Conservation (phyloP, 1,140 invertebrate species). For the Hyposmocoma kahamanoa region DNA sequence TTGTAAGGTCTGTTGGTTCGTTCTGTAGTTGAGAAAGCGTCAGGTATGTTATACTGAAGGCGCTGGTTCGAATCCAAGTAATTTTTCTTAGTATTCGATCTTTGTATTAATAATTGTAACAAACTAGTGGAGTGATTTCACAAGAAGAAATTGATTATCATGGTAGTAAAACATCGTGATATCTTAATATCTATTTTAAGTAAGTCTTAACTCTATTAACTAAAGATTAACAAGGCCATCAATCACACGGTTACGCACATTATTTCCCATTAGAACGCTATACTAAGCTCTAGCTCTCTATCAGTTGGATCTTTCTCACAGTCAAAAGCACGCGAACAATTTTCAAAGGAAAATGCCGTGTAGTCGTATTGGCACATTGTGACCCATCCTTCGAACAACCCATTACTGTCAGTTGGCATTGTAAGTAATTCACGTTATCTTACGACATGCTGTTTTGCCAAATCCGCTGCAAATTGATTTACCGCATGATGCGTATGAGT, state of each 20-base stretch:
- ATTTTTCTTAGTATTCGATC: too few relatives aligned
- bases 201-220: not conserved
- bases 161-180: too few relatives aligned
- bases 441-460: constrained; percentile 12
- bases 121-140: too few relatives aligned
- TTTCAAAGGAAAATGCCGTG: not conserved
- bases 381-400: constrained; percentile 15
- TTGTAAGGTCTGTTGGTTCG: too few relatives aligned
- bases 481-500: constrained; percentile 1
- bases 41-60: too few relatives aligned
- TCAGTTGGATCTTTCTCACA: constrained; percentile 2
- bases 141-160: too few relatives aligned
- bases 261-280: not conserved
- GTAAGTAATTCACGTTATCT: constrained; percentile 20
- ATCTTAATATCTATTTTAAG: too few relatives aligned
- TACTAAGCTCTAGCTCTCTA: not conserved
- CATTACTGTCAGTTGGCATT: constrained; percentile 21
- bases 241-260: not conserved
- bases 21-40: too few relatives aligned
- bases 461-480: constrained; percentile 18
- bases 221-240: not conserved
- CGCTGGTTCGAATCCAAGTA: too few relatives aligned
- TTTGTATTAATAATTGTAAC: too few relatives aligned
- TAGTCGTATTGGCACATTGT: constrained; percentile 14
- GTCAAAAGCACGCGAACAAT: not conserved